These are phyloP conservation scores for Sorex fumeus DNA, from an alignment of 2,113 vertebrate genomes.

Conservation along the genomic window DNA sequence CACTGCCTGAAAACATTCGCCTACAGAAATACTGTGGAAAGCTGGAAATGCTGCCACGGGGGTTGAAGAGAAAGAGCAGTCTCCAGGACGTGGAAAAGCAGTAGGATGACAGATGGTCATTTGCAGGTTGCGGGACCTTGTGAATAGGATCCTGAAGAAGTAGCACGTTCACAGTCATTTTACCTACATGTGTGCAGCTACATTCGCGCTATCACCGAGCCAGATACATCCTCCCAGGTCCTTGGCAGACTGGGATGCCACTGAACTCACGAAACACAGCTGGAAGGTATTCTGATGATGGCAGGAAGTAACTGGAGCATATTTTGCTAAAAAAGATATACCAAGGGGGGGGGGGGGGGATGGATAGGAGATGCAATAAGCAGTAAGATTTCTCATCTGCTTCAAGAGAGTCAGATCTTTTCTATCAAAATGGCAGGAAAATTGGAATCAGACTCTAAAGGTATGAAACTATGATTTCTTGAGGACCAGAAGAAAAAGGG, in stretches of 20 bases:
- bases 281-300: constrained; percentile 9
- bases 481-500: neutral
- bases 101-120: neutral
- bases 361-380: neutral
- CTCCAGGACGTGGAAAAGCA: constrained; percentile 15
- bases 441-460: constrained; percentile 41
- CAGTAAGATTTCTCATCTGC: constrained; percentile 49
- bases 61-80: constrained; percentile 16
- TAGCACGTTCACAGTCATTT: neutral
- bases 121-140: constrained; percentile 47
- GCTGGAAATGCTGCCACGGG: constrained; percentile 2
- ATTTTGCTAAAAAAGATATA: constrained; percentile 41
- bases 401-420: constrained; percentile 57
- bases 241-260: neutral
- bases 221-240: neutral
- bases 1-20: constrained; percentile 16
- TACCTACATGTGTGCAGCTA: neutral
- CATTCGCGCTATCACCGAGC: neutral
- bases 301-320: neutral
- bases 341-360: no score
- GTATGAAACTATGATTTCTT: constrained; percentile 46
- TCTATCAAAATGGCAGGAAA: constrained; percentile 48
- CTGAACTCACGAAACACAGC: constrained; percentile 21
- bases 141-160: neutral
- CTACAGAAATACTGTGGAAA: constrained; percentile 65